Evolutionary conservation across 1,140 invertebrate species (phyloP).

Genomic region (Holcopasites calliopsidis): DNA sequence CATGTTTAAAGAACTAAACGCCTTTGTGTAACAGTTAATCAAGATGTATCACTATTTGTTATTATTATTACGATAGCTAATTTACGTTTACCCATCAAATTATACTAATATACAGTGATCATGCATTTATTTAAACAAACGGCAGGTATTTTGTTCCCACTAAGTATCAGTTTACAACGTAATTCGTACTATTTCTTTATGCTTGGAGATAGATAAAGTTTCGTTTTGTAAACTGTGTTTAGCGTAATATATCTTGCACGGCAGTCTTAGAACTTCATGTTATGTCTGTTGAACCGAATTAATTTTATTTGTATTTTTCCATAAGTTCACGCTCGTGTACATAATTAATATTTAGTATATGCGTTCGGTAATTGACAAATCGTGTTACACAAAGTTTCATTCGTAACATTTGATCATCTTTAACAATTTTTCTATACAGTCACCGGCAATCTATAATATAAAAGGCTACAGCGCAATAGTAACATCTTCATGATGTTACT

Average conservation of each 20-base stretch:
- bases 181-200: neutral
- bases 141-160: no score
- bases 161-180: no score
- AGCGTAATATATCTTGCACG: neutral
- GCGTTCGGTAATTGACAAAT: neutral
- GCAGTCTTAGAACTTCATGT: neutral
- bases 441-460: constrained; percentile 18
- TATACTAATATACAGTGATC: neutral
- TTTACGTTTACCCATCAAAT: neutral
- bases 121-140: neutral
- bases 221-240: constrained; percentile 4
- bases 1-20: neutral
- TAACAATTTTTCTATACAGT: constrained; percentile 10
- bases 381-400: no score
- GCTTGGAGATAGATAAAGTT: neutral
- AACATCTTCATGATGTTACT: constrained; percentile 32
- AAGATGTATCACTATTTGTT: neutral
- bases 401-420: neutral
- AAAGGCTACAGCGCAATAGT: constrained; percentile 24
- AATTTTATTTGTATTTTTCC: neutral
- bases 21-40: neutral
- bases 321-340: neutral
- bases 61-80: neutral
- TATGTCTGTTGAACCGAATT: no score
- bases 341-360: neutral